These are phyloP conservation scores for Tamandua tetradactyla DNA, from an alignment of 2,797 vertebrate species.

Conservation along the genomic window DNA sequence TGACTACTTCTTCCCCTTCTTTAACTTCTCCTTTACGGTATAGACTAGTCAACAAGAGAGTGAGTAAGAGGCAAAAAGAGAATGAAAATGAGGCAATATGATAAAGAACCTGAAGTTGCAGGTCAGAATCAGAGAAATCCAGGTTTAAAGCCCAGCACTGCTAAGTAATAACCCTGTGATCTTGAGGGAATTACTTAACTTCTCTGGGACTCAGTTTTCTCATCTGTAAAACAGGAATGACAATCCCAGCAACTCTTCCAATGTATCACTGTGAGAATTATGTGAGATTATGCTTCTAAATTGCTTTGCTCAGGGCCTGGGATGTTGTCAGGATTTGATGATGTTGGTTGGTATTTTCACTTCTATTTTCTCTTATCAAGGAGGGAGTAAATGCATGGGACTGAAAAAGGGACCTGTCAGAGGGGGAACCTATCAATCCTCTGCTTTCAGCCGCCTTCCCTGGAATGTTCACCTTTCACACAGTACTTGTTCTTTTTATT, in stretches of 20 bases:
- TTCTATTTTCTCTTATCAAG: background rate
- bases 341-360: background rate
- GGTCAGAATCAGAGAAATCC: background rate
- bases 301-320: background rate
- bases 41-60: background rate
- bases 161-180: background rate
- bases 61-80: background rate
- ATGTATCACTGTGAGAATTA: background rate
- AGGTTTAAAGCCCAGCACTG: background rate
- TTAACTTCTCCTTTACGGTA: background rate
- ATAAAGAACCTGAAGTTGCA: background rate
- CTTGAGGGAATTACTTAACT: background rate
- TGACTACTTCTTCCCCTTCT: background rate
- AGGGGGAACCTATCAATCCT: background rate
- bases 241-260: background rate
- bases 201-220: slow-evolving; percentile 16
- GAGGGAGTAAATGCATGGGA: background rate
- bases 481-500: background rate
- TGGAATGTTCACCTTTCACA: background rate
- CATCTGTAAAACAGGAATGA: background rate
- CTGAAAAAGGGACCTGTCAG: background rate
- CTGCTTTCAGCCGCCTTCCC: background rate
- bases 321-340: background rate
- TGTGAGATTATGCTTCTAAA: slow-evolving; percentile 21
- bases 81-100: background rate